Conservation (phyloP, 1,140 invertebrate genomes). For the Choristoneura fumiferana region DNA sequence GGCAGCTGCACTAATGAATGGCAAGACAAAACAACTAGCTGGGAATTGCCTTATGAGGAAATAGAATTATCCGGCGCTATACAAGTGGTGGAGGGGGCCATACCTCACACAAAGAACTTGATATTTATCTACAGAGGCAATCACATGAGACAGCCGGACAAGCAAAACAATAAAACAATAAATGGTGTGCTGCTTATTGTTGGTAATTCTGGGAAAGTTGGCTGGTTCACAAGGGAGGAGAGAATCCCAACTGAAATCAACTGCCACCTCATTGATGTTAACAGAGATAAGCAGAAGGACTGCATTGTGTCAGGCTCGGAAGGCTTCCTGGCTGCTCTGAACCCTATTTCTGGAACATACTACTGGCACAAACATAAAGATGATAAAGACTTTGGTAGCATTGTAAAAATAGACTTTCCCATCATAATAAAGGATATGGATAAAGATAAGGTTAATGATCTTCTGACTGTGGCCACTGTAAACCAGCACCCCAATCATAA, state of each 20-base stretch:
- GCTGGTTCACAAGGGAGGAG: slow-evolving; percentile 82
- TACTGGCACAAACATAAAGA: slow-evolving; percentile 82
- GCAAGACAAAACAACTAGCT: slow-evolving; percentile 80
- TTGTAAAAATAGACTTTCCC: slow-evolving; percentile 82
- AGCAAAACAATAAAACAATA: slow-evolving; percentile 70
- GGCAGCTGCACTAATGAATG: slow-evolving; percentile 80
- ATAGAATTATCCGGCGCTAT: slow-evolving; percentile 86
- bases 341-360: slow-evolving; percentile 83
- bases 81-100: slow-evolving; percentile 81
- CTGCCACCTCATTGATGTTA: slow-evolving; percentile 84
- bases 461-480: slow-evolving; percentile 80
- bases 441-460: slow-evolving; percentile 83
- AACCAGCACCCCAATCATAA: slow-evolving; percentile 76
- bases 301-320: slow-evolving; percentile 85
- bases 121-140: slow-evolving; percentile 85
- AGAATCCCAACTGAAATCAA: slow-evolving; percentile 84
- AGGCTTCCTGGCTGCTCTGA: slow-evolving; percentile 83
- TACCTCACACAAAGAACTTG: slow-evolving; percentile 81
- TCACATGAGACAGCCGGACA: slow-evolving; percentile 78
- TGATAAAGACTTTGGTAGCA: slow-evolving; percentile 67
- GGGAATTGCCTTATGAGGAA: slow-evolving; percentile 85
- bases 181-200: slow-evolving; percentile 82
- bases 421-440: slow-evolving; percentile 85
- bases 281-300: slow-evolving; percentile 83
- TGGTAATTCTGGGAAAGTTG: slow-evolving; percentile 80